Base-by-base conservation (phyloP, 2,797 vertebrate genomes). In the Apodemus agrarius region DNA sequence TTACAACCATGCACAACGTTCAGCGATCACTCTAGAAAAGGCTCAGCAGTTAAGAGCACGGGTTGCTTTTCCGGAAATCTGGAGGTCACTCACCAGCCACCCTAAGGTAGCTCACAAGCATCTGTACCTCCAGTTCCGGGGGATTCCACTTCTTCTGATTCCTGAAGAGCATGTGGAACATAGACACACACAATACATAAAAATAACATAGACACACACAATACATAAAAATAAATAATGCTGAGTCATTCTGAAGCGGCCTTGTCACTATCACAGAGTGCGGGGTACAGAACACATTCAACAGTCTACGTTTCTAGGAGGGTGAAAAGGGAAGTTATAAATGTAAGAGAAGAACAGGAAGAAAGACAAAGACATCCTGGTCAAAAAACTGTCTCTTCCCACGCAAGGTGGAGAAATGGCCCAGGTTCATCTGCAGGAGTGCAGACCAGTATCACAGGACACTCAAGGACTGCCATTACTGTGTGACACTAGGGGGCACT, bases 401-500 rank as follows among this genome's bases (percentile, higher is more conserved):
- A 49, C 8, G 37, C 8, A 83, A 83, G n/a, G 37, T 31, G 1
- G 24, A 43, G 19, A 40, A 29, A 61, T 61, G 54, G 4, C 26
- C 37, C 57, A 4, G 63, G 43, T 16, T 86, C 63, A n/a, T 40
- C 13, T 4, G 43, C 63, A 84, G 82, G 26, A 84, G 29, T 43
- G n/a, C 31, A 86, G 43, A 24, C n/a, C 21, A 52, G 83, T 49
- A 46, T 43, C 46, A 11, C 31, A 2, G 52, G 26, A 74, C 26
- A 87, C 65, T 57, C 40, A 59, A 63, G 29, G 31, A 3, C 40
- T 46, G 29, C 0, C 26, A 7, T 69, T 43, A 26, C n/a, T 46
- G 57, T 8, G 43, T 6, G 11, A 49, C 89, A 96, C 97, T 17
- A 89, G 93, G 59, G 93, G 94, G 76, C 76, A 5, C 40, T 34